Conservation (phyloP, 2,888 invertebrate species). For the Ptilodon capucinus region DNA sequence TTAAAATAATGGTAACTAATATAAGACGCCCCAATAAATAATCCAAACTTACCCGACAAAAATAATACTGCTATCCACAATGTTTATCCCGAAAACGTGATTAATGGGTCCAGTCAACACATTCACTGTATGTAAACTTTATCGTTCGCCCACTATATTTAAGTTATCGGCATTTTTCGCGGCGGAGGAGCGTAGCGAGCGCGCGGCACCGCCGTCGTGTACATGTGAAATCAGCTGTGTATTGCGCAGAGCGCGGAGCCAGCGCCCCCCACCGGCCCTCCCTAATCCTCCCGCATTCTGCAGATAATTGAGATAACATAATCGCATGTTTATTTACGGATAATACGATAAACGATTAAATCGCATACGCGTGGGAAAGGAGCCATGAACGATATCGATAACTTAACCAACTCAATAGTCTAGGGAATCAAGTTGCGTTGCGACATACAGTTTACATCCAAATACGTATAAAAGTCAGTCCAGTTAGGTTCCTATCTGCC, state of each 20-base stretch:
- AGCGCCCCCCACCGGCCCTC: slow-evolving; percentile 40
- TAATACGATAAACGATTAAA: slow-evolving; percentile 31
- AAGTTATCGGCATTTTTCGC: slow-evolving; percentile 63
- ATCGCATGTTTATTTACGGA: slow-evolving; percentile 62
- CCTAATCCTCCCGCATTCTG: slow-evolving; percentile 36
- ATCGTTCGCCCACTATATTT: slow-evolving; percentile 38
- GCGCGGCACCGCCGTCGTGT: slow-evolving; percentile 51
- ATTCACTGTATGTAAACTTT: slow-evolving; percentile 45
- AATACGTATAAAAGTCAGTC: slow-evolving; percentile 41
- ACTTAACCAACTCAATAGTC: background rate
- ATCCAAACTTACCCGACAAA: slow-evolving; percentile 47
- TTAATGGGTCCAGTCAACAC: slow-evolving; percentile 40
- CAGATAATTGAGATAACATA: slow-evolving; percentile 63
- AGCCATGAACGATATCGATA: slow-evolving; percentile 4
- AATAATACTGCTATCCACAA: slow-evolving; percentile 26
- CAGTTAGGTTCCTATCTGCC: too few species aligned
- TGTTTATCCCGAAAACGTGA: slow-evolving; percentile 30
- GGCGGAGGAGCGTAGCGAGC: slow-evolving; percentile 40
- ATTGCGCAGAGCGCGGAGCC: slow-evolving; percentile 34
- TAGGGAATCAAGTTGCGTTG: slow-evolving; percentile 34
- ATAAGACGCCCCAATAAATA: slow-evolving; percentile 1
- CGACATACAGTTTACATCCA: slow-evolving; percentile 29
- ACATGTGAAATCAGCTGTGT: slow-evolving; percentile 81
- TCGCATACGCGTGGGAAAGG: slow-evolving; percentile 19
- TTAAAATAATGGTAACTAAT: background rate